These are phyloP conservation scores for Crotophaga sulcirostris DNA, from an alignment of 2,113 vertebrate species.

Conservation along the genomic window DNA sequence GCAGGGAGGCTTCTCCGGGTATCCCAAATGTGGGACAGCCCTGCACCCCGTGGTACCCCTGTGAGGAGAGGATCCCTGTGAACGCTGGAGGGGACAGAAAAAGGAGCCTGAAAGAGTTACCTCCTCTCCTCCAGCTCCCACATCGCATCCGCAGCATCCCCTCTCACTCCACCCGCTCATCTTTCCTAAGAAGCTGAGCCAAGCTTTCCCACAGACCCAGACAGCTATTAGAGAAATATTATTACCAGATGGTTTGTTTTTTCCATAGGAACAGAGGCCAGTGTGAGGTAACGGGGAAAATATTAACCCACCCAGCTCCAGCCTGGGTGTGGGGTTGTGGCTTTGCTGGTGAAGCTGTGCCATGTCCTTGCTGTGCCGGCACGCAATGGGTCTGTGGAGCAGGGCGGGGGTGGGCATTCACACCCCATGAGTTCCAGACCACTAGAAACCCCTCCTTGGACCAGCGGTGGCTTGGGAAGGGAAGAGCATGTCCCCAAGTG, in stretches of 20 bases:
- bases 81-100: not conserved
- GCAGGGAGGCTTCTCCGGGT: not conserved
- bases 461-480: not conserved
- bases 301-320: slow-evolving; percentile 58
- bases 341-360: not conserved
- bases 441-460: not conserved
- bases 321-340: not conserved
- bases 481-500: not conserved
- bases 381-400: fast-evolving
- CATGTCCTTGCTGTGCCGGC: not conserved
- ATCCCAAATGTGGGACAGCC: fast-evolving
- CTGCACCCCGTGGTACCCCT: fast-evolving
- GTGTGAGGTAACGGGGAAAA: slow-evolving; percentile 51
- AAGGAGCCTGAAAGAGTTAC: fast-evolving
- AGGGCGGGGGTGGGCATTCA: fast-evolving
- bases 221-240: slow-evolving; percentile 69
- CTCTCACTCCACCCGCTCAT: not conserved
- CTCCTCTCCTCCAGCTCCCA: not conserved
- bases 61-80: not conserved
- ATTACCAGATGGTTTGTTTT: slow-evolving; percentile 75
- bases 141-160: not conserved
- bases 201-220: slow-evolving; percentile 67
- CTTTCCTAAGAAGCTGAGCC: slow-evolving; percentile 62
- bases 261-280: slow-evolving; percentile 65
- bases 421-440: fast-evolving